A percentile compares a stretch with the other conserved stretches of the same genome.
Evolutionary conservation across 2,888 invertebrate genomes (phyloP).

Genomic region (Ormyrus thymus): DNA sequence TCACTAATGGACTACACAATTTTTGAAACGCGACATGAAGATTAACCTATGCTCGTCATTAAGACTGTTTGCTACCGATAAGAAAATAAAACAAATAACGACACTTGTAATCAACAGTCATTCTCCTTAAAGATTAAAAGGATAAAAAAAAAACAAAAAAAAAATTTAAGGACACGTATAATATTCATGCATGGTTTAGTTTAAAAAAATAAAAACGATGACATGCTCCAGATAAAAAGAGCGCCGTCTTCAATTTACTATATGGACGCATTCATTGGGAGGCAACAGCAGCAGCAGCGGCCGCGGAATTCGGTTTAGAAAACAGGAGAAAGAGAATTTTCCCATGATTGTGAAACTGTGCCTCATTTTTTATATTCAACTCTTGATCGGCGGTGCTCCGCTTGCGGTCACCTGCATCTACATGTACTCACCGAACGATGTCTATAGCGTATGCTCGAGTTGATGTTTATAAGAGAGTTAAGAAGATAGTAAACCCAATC

Average conservation of each 20-base stretch:
- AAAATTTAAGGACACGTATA: slow-evolving; percentile 71
- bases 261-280: slow-evolving; percentile 73
- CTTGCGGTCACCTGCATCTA: slow-evolving; percentile 17
- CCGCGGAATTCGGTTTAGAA: slow-evolving; percentile 64
- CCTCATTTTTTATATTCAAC: slow-evolving; percentile 72
- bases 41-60: slow-evolving; percentile 73
- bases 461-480: slow-evolving; percentile 19
- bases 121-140: slow-evolving; percentile 59
- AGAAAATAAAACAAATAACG: slow-evolving; percentile 64
- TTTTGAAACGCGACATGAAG: slow-evolving; percentile 71
- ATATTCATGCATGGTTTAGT: slow-evolving; percentile 75
- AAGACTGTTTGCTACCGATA: slow-evolving; percentile 74
- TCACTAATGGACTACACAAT: slow-evolving; percentile 71
- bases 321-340: slow-evolving; percentile 35
- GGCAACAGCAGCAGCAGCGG: slow-evolving; percentile 64
- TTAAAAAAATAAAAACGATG: slow-evolving; percentile 57
- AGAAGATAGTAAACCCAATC: slow-evolving; percentile 45
- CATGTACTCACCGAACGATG: slow-evolving; percentile 63
- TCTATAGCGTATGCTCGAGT: slow-evolving; percentile 58
- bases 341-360: slow-evolving; percentile 73
- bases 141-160: slow-evolving; percentile 50
- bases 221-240: slow-evolving; percentile 23
- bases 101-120: slow-evolving; percentile 65
- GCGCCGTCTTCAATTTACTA: slow-evolving; percentile 67
- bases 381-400: slow-evolving; percentile 60